Percentiles rank a stretch among this genome's conserved stretches.
phyloP scores from a whole-genome alignment of 30 jellyfish, hydroid and myxozoan species.

The Turritopsis rubra region DNA sequence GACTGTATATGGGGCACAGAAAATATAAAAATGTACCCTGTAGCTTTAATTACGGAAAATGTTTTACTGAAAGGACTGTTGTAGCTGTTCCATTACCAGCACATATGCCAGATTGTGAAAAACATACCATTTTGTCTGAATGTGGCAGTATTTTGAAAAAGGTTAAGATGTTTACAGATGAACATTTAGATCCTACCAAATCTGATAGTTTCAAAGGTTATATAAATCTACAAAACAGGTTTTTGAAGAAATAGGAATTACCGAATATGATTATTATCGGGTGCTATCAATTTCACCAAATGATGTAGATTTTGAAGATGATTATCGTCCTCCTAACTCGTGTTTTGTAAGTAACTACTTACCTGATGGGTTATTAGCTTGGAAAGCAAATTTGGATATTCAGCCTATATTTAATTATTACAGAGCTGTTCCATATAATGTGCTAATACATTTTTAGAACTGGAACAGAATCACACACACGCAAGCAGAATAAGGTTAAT shows the following conservation, averaged over 20 bases:
- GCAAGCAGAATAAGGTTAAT: conserved; percentile 7
- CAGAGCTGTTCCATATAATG: conserved; percentile 8
- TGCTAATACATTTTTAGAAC: conserved; percentile 6
- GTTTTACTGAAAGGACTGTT: conserved; percentile 8
- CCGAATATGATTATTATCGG: background rate
- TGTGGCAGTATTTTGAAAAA: background rate
- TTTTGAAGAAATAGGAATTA: background rate
- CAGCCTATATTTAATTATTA: conserved; percentile 10
- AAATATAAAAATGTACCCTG: conserved; percentile 28
- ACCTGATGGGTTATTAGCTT: background rate
- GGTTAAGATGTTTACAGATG: conserved; percentile 3
- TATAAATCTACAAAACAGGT: background rate
- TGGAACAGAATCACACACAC: conserved; percentile 32
- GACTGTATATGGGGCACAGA: no score
- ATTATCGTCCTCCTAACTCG: no score
- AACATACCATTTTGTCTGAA: background rate
- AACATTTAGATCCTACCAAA: background rate
- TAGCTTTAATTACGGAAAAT: conserved; percentile 11
- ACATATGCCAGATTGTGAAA: background rate
- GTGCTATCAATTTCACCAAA: background rate
- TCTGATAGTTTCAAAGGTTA: background rate
- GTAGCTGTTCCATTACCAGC: conserved; percentile 13
- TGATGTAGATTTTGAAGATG: no score
- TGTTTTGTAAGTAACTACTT: no score
- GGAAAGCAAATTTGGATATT: no score